Evolutionary conservation across 2,113 vertebrate species (phyloP).

Genomic region (Ciconia stormi): DNA sequence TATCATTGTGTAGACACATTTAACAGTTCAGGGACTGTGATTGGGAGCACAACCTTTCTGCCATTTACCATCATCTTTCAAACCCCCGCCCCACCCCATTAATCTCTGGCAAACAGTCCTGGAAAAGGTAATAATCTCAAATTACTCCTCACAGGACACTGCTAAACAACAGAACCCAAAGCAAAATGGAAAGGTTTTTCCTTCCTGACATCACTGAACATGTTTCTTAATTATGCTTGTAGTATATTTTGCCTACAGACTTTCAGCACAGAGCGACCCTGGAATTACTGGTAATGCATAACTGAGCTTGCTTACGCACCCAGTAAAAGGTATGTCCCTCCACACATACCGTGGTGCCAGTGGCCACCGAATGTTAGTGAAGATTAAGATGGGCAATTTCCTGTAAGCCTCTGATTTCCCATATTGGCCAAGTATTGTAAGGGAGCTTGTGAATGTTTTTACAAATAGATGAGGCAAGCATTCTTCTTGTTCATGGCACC

Average conservation of each 20-base stretch:
- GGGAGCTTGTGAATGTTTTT: not conserved
- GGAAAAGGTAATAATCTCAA: constrained; percentile 40
- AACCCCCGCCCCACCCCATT: not conserved
- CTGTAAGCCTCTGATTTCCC: not conserved
- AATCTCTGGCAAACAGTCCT: constrained; percentile 10
- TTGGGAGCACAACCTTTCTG: not conserved
- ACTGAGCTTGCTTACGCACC: not conserved
- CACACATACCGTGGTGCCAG: not conserved
- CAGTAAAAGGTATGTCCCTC: not conserved
- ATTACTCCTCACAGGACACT: not conserved
- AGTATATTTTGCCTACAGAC: constrained; percentile 59
- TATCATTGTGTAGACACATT: not conserved
- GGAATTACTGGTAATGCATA: constrained; percentile 41
- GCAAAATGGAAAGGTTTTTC: constrained; percentile 61
- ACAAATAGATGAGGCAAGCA: not conserved
- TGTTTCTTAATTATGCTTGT: constrained; percentile 54
- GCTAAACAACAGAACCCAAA: constrained; percentile 52
- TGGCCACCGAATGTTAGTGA: not conserved
- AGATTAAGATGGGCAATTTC: not conserved
- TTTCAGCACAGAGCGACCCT: constrained; percentile 48
- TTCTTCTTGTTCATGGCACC: not conserved
- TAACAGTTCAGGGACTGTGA: not conserved
- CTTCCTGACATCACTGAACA: not conserved
- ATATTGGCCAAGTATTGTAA: not conserved
- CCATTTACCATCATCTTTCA: not conserved